Base-by-base conservation (phyloP, 2,797 vertebrate species). In the Tadarida brasiliensis region DNA sequence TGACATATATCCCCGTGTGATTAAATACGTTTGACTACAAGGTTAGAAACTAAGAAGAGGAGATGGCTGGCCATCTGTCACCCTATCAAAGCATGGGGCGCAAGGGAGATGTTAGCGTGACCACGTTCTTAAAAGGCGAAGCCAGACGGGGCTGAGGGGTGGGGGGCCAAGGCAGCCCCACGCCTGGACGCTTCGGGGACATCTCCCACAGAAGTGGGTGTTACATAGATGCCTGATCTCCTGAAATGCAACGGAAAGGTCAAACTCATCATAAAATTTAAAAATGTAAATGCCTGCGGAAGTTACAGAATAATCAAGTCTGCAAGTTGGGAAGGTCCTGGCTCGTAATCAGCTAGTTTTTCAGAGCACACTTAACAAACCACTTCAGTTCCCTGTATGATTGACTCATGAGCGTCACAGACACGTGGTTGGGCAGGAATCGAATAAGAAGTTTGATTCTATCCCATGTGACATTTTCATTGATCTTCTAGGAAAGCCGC, bases 221-320 rank as follows among this genome's bases (percentile, higher is more conserved):
- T 33, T 44, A 26, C 30, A 16, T 7, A 49, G 28, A 35, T 14
- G 16, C 19, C n/a, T 9, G 2, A 63, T 54, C 77, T 93, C 71
- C 82, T 87, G 63, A 95, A 86, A 95, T 33, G 28, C 56, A 57
- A 6, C 30, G 20, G 49, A 35, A 87, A 93, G 16, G 33, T 74
- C 49, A 81, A 49, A 19, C 33, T 65, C 65, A 17, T 68, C 39
- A 2, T 20, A 70, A 39, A 63, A 70, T 20, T 35, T n/a, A 85
- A 56, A 80, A 30, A 61, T 56, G 2, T 20, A 84, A 92, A 59
- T 83, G 20, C n/a, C 80, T 81, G 47, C 49, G 12, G n/a, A 91
- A 44, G 54, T 82, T 88, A n/a, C 5, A 57, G 65, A 89, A 20
- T 87, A 54, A 39, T 56, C 49, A 54, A 51, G 65, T 11, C 28